phyloP scores from a whole-genome alignment of 2,888 invertebrate species.

The Tenthredo amoena region DNA sequence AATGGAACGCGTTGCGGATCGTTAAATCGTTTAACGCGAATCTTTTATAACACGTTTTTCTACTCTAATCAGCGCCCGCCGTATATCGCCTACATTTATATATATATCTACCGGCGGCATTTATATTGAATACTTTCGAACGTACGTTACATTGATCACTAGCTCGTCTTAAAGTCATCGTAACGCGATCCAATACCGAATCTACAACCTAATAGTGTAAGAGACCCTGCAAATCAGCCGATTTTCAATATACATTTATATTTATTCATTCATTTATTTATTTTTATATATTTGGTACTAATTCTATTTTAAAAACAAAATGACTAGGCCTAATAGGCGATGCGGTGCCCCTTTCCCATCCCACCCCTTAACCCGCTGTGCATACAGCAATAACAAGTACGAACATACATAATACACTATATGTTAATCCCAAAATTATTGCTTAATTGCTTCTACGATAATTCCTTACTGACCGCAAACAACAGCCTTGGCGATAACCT shows the following conservation, averaged over 20 bases:
- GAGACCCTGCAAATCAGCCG: constrained; percentile 22
- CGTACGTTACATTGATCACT: constrained; percentile 39
- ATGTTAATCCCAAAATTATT: constrained; percentile 31
- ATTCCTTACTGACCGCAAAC: background rate
- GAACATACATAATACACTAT: constrained; percentile 53
- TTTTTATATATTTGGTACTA: constrained; percentile 54
- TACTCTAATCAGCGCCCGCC: constrained; percentile 44
- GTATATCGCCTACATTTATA: constrained; percentile 17
- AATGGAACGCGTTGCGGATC: constrained; percentile 36
- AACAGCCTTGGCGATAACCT: constrained; percentile 9
- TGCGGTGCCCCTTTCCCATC: constrained; percentile 64
- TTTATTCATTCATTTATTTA: constrained; percentile 66
- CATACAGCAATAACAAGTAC: constrained; percentile 46
- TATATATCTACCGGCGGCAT: constrained; percentile 36
- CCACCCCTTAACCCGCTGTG: constrained; percentile 29
- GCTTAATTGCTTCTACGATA: constrained; percentile 35
- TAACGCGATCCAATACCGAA: constrained; percentile 62
- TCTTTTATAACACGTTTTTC: constrained; percentile 41
- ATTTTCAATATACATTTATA: constrained; percentile 62
- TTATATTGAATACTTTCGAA: constrained; percentile 31
- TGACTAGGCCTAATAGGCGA: constrained; percentile 77
- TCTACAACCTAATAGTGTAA: constrained; percentile 55
- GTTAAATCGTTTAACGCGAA: constrained; percentile 1
- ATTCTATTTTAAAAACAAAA: constrained; percentile 57
- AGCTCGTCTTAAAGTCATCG: constrained; percentile 54